Conservation (phyloP, 1,140 invertebrate species). For the Ips typographus region DNA sequence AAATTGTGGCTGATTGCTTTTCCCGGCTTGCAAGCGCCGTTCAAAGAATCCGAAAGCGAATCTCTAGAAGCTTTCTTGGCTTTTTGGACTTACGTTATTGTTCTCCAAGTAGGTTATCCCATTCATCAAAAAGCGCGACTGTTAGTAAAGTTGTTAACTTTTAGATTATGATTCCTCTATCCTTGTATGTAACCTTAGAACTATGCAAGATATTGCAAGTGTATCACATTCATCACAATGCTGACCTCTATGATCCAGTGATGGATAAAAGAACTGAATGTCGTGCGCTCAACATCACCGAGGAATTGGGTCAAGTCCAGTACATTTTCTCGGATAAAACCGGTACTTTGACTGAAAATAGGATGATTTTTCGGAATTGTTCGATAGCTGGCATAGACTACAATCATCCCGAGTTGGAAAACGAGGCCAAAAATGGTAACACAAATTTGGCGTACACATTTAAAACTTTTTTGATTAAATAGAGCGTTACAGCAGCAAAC, state of each 20-base stretch:
- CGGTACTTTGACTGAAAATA: conserved; percentile 95
- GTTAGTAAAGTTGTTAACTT: conserved; percentile 35
- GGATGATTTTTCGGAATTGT: conserved; percentile 93
- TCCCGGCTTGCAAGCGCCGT: conserved; percentile 60
- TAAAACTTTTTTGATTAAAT: background rate
- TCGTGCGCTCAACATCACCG: conserved; percentile 93
- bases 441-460: conserved; percentile 10
- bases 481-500: conserved; percentile 12
- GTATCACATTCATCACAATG: conserved; percentile 92
- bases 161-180: conserved; percentile 94
- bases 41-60: conserved; percentile 56
- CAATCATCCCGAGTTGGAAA: conserved; percentile 70
- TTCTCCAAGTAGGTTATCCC: conserved; percentile 72
- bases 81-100: conserved; percentile 95
- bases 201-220: conserved; percentile 96
- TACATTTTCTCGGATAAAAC: conserved; percentile 98
- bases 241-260: conserved; percentile 79
- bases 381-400: conserved; percentile 88
- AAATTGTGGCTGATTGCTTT: conserved; percentile 78
- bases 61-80: conserved; percentile 81
- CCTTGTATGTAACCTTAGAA: conserved; percentile 95
- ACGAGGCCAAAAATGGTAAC: conserved; percentile 40
- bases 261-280: conserved; percentile 90
- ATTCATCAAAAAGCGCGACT: background rate
- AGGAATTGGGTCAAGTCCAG: conserved; percentile 94